Conservation (phyloP, 2,888 invertebrate species). For the Elegia similella region DNA sequence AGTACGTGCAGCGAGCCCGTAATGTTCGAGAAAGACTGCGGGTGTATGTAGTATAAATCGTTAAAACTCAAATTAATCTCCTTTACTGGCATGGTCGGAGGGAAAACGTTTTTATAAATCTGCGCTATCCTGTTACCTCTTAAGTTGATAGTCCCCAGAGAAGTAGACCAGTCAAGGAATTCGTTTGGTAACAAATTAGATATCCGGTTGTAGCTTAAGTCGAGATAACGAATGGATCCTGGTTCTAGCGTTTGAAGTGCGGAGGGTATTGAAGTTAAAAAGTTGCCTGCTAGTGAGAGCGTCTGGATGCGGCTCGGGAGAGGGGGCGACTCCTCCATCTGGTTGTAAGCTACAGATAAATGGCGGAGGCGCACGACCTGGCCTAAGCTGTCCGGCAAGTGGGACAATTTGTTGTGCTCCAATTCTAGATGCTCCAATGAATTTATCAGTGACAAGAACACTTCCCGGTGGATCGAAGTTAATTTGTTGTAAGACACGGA, state of each 20-base stretch:
- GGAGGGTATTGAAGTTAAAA: slow-evolving; percentile 87
- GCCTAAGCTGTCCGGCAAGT: slow-evolving; percentile 86
- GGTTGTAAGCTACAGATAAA: slow-evolving; percentile 91
- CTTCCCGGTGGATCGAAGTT: slow-evolving; percentile 84
- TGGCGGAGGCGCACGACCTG: slow-evolving; percentile 87
- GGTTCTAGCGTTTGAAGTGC: slow-evolving; percentile 87
- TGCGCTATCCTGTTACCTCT: slow-evolving; percentile 92
- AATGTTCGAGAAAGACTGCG: slow-evolving; percentile 89
- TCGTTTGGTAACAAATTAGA: slow-evolving; percentile 88
- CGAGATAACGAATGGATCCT: slow-evolving; percentile 88
- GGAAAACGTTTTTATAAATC: slow-evolving; percentile 86
- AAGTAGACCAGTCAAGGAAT: slow-evolving; percentile 89
- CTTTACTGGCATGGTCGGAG: slow-evolving; percentile 87
- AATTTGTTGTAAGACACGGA: slow-evolving; percentile 91
- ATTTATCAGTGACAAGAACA: slow-evolving; percentile 88
- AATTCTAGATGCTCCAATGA: slow-evolving; percentile 91
- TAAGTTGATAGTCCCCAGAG: slow-evolving; percentile 89
- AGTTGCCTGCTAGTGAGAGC: slow-evolving; percentile 90
- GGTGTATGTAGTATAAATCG: slow-evolving; percentile 90
- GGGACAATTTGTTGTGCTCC: slow-evolving; percentile 88
- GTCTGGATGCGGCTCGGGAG: slow-evolving; percentile 87
- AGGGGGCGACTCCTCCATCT: slow-evolving; percentile 79
- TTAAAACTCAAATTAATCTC: slow-evolving; percentile 96
- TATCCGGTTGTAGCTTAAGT: slow-evolving; percentile 94
- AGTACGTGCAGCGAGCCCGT: slow-evolving; percentile 89